Base-by-base conservation (phyloP, 2,797 vertebrate species). In the Hozukius guyotensis region DNA sequence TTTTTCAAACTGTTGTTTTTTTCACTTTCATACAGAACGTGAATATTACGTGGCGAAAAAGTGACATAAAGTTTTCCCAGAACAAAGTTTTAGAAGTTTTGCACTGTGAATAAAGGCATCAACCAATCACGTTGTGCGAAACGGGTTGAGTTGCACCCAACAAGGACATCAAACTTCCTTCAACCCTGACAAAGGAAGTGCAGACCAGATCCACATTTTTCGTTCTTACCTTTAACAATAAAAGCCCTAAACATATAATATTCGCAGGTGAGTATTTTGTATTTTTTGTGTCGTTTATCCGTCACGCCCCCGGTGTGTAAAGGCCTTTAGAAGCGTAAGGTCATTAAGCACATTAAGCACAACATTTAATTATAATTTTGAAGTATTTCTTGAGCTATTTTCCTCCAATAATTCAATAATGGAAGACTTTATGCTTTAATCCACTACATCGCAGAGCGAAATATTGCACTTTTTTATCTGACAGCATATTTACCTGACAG, bases 401-500 rank as follows among this genome's bases (percentile, higher is more conserved):
- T 59, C 8, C 22, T 49, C 1, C 2, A 20, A 4, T 72, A 31
- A 46, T 78, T 55, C 11, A 25, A 72, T 34, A 55, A 16, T 24
- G 27, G 42, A 5, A 72, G 31, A 68, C 8, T 73, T 52, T 25
- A 49, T 27, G 4, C 13, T 60, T 49, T 42, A 18, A 53, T 83
- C 31, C 25, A 38, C 16, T 32, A 1, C 38, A 34, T 16, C 1
- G 1, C 31, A 13, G 12, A 18, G 11, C 13, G 12, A 55, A 18
- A 36, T 66, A 16, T 9, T 20, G 0, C 8, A 6, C 0, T 73
- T 62, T 69, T 5, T 63, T 12, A 36, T 57, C 31, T 55, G 55
- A 75, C 56, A 38, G 24, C 5, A 5, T 14, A 36, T 73, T 69
- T 46, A 70, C 49, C 32, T 74, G 56, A 67, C 79, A 60, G 67